Evolutionary conservation across 2,888 invertebrate species (phyloP).

Genomic region (Caenorhabditis imperialis): DNA sequence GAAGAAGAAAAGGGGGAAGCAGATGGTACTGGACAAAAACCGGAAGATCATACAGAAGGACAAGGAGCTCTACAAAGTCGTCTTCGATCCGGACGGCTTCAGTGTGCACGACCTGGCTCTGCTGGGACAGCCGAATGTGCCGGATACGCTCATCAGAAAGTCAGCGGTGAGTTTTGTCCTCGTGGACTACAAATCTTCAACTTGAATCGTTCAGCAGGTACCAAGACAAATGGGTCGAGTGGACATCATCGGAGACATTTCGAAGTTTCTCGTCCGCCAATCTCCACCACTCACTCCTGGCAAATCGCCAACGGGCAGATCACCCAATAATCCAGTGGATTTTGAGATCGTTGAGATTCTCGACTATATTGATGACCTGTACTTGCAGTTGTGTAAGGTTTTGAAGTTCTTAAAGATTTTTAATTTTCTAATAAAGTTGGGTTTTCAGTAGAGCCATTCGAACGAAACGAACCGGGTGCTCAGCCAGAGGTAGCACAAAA

Average conservation of each 20-base stretch:
- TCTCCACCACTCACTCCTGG: background rate
- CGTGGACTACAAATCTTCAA: background rate
- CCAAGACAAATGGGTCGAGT: conserved; percentile 27
- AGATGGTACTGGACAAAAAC: conserved; percentile 20
- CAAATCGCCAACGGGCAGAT: background rate
- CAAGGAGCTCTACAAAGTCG: conserved; percentile 33
- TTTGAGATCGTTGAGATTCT: conserved; percentile 23
- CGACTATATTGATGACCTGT: conserved; percentile 38
- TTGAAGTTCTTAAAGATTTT: conserved; percentile 1
- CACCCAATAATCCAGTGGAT: background rate
- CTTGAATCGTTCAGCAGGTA: background rate
- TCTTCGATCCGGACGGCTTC: conserved; percentile 45
- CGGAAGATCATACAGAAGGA: conserved; percentile 34
- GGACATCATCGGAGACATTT: conserved; percentile 3
- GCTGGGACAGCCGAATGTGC: conserved; percentile 26
- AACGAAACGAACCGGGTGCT: too few species aligned
- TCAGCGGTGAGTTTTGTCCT: conserved; percentile 11
- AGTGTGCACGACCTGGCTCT: conserved; percentile 49
- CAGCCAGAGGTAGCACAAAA: too few species aligned
- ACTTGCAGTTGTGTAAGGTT: conserved; percentile 34
- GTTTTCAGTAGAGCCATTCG: too few species aligned
- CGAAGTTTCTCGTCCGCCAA: background rate
- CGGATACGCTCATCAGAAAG: conserved; percentile 6
- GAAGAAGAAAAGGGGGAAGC: background rate
- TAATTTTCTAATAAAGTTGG: too few species aligned